Percentiles rank a stretch among this genome's conserved stretches.
Evolutionary conservation across 2,113 vertebrate genomes (phyloP).

Genomic region (Trochalopteron elliotii): DNA sequence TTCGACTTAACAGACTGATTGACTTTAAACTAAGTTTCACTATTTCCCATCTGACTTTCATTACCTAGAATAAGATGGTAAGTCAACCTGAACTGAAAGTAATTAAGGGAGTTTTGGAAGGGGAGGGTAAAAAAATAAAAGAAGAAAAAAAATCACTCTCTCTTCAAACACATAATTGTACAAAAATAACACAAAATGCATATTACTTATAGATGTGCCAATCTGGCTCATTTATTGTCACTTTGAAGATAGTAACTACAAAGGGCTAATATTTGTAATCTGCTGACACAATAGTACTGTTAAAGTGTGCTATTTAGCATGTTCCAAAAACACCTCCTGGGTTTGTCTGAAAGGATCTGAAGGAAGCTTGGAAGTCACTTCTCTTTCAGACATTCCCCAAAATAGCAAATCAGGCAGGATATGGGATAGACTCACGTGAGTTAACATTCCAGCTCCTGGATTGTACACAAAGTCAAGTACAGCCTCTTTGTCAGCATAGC

Average conservation of each 20-base stretch:
- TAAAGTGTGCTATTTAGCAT: neutral
- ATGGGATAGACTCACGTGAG: neutral
- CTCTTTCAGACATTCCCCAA: neutral
- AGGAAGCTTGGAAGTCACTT: neutral
- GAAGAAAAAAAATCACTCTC: neutral
- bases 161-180: conserved; percentile 9
- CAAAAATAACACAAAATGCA: conserved; percentile 47
- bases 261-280: conserved; percentile 32
- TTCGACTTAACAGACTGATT: neutral
- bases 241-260: conserved; percentile 22
- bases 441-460: neutral
- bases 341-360: neutral
- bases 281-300: neutral
- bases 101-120: conserved; percentile 36
- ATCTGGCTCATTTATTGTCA: neutral
- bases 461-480: neutral
- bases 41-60: conserved; percentile 49
- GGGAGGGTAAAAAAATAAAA: neutral
- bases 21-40: conserved; percentile 28
- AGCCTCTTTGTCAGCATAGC: neutral
- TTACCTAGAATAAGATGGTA: conserved; percentile 47
- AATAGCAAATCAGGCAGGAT: neutral
- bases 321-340: neutral
- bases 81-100: conserved; percentile 56
- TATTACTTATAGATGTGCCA: neutral